phyloP scores from a whole-genome alignment of 2,113 vertebrate species.

The Silurus meridionalis region DNA sequence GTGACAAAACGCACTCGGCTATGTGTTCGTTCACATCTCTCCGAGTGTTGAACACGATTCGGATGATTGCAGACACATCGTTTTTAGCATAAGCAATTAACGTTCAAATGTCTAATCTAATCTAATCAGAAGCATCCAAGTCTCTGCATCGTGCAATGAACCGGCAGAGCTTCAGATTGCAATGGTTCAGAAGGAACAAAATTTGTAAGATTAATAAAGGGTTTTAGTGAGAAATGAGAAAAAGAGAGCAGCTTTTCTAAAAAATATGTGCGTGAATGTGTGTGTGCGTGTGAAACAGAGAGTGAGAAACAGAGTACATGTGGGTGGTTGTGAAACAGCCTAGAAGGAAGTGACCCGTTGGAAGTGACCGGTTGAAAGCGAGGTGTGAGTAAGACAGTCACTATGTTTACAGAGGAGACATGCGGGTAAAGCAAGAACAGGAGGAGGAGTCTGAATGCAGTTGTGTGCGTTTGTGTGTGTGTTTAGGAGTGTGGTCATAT shows the following conservation, averaged over 20 bases:
- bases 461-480: slow-evolving; percentile 10
- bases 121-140: too few species aligned
- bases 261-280: background rate
- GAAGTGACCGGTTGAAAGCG: slow-evolving; percentile 55
- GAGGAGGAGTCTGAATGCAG: slow-evolving; percentile 19
- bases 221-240: background rate
- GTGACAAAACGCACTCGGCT: background rate
- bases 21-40: background rate
- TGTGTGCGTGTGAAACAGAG: slow-evolving; percentile 21
- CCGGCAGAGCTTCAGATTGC: background rate
- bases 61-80: background rate
- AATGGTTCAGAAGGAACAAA: background rate
- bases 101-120: background rate
- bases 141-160: background rate
- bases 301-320: slow-evolving; percentile 16
- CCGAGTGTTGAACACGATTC: background rate
- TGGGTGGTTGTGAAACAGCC: slow-evolving; percentile 46
- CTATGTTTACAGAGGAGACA: slow-evolving; percentile 33
- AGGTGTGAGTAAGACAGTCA: slow-evolving; percentile 65
- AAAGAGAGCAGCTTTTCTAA: slow-evolving; percentile 13
- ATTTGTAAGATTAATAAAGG: background rate
- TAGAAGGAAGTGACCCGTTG: slow-evolving; percentile 66
- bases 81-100: background rate
- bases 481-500: background rate
- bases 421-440: slow-evolving; percentile 45